Conservation (phyloP, 1,140 invertebrate genomes). For the Drosophila pallidifrons region DNA sequence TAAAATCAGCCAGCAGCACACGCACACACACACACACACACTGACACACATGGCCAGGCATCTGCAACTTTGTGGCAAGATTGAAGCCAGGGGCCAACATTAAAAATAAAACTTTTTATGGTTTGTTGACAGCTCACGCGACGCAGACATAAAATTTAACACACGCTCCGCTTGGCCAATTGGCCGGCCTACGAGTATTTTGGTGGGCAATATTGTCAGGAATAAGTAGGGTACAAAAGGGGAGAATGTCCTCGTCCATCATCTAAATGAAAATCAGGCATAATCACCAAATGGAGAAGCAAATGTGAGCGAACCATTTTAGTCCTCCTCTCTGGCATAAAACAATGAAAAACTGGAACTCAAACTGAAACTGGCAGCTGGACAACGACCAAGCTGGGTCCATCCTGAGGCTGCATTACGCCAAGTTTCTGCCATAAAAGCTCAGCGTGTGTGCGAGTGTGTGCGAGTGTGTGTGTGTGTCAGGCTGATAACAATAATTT, state of each 20-base stretch:
- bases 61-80: slow-evolving; percentile 29
- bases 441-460: background rate
- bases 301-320: slow-evolving; percentile 62
- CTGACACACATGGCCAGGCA: background rate
- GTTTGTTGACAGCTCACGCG: slow-evolving; percentile 51
- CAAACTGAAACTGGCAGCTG: slow-evolving; percentile 21
- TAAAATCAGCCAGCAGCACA: slow-evolving; percentile 31
- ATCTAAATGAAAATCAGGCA: slow-evolving; percentile 81
- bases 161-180: slow-evolving; percentile 29
- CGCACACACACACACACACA: slow-evolving; percentile 10
- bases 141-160: slow-evolving; percentile 35
- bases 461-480: slow-evolving; percentile 22
- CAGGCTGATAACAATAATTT: slow-evolving; percentile 61
- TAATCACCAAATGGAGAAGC: slow-evolving; percentile 69
- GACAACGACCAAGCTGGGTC: slow-evolving; percentile 5
- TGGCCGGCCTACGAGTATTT: slow-evolving; percentile 9
- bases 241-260: slow-evolving; percentile 57
- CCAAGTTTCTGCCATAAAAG: slow-evolving; percentile 39
- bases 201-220: background rate
- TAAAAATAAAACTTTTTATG: slow-evolving; percentile 60
- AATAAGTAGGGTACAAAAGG: background rate
- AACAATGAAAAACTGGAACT: slow-evolving; percentile 40
- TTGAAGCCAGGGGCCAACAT: slow-evolving; percentile 39
- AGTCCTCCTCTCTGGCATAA: slow-evolving; percentile 34
- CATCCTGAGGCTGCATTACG: slow-evolving; percentile 6